Evolutionary conservation across 2,888 invertebrate genomes (phyloP), one percentile per base, ranked within the genome.

Genomic region (Polymixis lichenea): DNA sequence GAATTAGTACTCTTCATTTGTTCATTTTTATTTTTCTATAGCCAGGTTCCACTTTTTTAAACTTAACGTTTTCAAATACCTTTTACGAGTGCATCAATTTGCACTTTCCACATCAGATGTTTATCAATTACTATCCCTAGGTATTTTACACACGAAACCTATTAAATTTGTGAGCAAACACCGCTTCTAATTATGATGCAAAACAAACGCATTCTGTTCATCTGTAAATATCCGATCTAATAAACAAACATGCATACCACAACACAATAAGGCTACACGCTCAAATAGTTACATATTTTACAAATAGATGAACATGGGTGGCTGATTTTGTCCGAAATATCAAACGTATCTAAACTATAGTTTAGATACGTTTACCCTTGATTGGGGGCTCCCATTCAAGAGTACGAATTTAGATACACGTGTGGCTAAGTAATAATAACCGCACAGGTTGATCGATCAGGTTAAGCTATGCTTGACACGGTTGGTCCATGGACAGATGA

Each of bases 221-320:
- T 32, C 43, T 9, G 68, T 43, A 66, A 66, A 58, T 38, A 77
- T 51, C 8, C 28, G 43, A 77, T 32, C 58, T 43, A 51, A 15
- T 58, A 77, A 77, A 76, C 58, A 66, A 77, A 67, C 78, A n/a
- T 51, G 15, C 22, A 51, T 43, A 58, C 66, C 17, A 60, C 22
- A 67, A 67, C 32, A 78, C 68, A 76, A 60, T 60, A 60, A 78
- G 13, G 51, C 28, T 32, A 17, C n/a, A 60, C 43, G 51, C 17
- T 46, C 13, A 53, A 46, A 78, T 78, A 60, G 49, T 49, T 25
- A 38, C 32, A 17, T 25, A 53, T 15, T 38, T 72, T 49, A 25
- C 56, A 32, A 72, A 58, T 72, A 46, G 19, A 49, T 32, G 46
- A 46, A n/a, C 43, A 46, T 43, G 17, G 0, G 15, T 51, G 15